Conservation (phyloP, 2,797 vertebrate species). For the Molossus alvarezi region DNA sequence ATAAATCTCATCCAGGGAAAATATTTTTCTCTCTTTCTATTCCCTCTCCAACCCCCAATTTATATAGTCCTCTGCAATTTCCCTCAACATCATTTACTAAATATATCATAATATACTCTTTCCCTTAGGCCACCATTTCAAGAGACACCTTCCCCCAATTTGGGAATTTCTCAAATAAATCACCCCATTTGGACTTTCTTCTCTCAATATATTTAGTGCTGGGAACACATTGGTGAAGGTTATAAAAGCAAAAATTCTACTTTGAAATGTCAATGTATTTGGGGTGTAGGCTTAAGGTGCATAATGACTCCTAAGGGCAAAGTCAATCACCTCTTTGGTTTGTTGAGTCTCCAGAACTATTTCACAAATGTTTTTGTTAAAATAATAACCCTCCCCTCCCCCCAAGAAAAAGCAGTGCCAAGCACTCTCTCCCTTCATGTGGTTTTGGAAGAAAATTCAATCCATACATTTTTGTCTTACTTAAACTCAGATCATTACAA, state of each 20-base stretch:
- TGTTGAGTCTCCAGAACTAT: conserved; percentile 76
- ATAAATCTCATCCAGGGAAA: conserved; percentile 78
- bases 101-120: conserved; percentile 75
- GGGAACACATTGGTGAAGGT: conserved; percentile 67
- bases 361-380: conserved; percentile 82
- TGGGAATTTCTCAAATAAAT: conserved; percentile 82
- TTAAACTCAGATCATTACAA: conserved; percentile 75
- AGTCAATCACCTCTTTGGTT: conserved; percentile 75
- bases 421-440: conserved; percentile 77
- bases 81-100: conserved; percentile 74
- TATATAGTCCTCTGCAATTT: conserved; percentile 71
- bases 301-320: conserved; percentile 79
- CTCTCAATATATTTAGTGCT: conserved; percentile 73
- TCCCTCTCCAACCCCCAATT: conserved; percentile 58
- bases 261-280: conserved; percentile 76
- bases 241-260: conserved; percentile 78
- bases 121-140: conserved; percentile 79
- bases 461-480: conserved; percentile 69
- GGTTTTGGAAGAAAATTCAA: conserved; percentile 77
- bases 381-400: conserved; percentile 56
- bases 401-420: conserved; percentile 59
- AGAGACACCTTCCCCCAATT: conserved; percentile 73
- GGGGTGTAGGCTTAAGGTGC: conserved; percentile 39
- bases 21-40: conserved; percentile 72
- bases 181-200: conserved; percentile 74